Percentiles rank a stretch among this genome's conserved stretches.
Evolutionary conservation across 92 coral and sea anemone species (phyloP).

Genomic region (Metridium senile): DNA sequence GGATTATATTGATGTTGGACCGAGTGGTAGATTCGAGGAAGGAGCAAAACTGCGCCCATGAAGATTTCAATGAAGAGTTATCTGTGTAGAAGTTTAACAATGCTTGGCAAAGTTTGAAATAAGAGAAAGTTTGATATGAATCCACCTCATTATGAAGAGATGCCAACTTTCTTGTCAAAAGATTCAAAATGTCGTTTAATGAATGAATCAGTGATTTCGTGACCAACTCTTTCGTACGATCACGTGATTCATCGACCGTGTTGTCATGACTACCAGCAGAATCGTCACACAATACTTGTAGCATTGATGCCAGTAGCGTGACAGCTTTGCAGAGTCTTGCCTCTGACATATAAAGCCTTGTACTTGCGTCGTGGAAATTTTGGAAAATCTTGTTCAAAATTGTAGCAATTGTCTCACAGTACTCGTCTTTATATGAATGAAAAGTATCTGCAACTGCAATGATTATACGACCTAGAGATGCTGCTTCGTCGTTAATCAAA

Average conservation of each 20-base stretch:
- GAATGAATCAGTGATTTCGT: conserved; percentile 9
- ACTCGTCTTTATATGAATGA: not conserved
- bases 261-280: not conserved
- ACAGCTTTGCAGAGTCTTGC: conserved; percentile 49
- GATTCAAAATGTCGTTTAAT: conserved; percentile 35
- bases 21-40: conserved; percentile 16
- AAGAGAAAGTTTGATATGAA: not conserved
- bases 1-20: conserved; percentile 14
- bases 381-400: conserved; percentile 41
- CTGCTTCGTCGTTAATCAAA: conserved; percentile 27
- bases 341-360: conserved; percentile 71
- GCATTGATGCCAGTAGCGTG: conserved; percentile 42
- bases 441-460: conserved; percentile 60
- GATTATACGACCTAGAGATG: conserved; percentile 48
- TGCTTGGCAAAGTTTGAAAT: conserved; percentile 15
- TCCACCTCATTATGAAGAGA: not conserved
- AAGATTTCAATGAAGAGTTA: not conserved
- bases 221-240: conserved; percentile 18
- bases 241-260: not conserved
- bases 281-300: conserved; percentile 39
- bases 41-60: conserved; percentile 16
- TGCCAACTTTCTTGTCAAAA: conserved; percentile 48
- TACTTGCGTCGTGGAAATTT: conserved; percentile 58
- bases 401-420: conserved; percentile 17
- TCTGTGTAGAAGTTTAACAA: conserved; percentile 16